phyloP scores from a whole-genome alignment of 1,140 invertebrate genomes.

The Macrostomum lignano region DNA sequence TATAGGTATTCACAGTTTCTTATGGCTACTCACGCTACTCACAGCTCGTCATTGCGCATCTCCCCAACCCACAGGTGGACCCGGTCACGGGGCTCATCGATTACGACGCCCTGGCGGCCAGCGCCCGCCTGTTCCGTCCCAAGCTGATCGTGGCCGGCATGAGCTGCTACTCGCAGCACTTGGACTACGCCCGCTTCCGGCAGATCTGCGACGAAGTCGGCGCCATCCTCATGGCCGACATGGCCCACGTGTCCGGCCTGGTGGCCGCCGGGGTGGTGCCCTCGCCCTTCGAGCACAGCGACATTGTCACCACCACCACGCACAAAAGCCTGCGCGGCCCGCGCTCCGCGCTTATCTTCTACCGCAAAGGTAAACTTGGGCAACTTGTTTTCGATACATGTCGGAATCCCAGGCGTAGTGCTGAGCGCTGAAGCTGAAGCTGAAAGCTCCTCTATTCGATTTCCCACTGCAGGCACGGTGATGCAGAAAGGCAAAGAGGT shows the following conservation, averaged over 20 bases:
- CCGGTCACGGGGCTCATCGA: slow-evolving; percentile 53
- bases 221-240: slow-evolving; percentile 55
- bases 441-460: slow-evolving; percentile 30
- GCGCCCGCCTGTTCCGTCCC: slow-evolving; percentile 53
- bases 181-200: slow-evolving; percentile 48
- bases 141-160: slow-evolving; percentile 58
- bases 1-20: no score
- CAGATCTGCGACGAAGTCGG: slow-evolving; percentile 51
- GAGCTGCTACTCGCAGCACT: slow-evolving; percentile 41
- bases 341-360: slow-evolving; percentile 59
- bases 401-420: not conserved
- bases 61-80: no score
- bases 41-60: no score
- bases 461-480: slow-evolving; percentile 33
- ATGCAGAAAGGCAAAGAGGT: slow-evolving; percentile 47
- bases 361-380: slow-evolving; percentile 39
- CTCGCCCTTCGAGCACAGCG: slow-evolving; percentile 56
- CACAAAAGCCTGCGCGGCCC: slow-evolving; percentile 68
- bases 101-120: slow-evolving; percentile 50
- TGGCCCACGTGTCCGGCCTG: slow-evolving; percentile 61
- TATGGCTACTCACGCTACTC: no score
- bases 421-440: not conserved
- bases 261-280: slow-evolving; percentile 53
- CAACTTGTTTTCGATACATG: slow-evolving; percentile 6
- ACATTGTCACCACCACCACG: slow-evolving; percentile 66